These are phyloP conservation scores for Tenodera sinensis DNA, from an alignment of 2,888 invertebrate genomes.

Conservation along the genomic window DNA sequence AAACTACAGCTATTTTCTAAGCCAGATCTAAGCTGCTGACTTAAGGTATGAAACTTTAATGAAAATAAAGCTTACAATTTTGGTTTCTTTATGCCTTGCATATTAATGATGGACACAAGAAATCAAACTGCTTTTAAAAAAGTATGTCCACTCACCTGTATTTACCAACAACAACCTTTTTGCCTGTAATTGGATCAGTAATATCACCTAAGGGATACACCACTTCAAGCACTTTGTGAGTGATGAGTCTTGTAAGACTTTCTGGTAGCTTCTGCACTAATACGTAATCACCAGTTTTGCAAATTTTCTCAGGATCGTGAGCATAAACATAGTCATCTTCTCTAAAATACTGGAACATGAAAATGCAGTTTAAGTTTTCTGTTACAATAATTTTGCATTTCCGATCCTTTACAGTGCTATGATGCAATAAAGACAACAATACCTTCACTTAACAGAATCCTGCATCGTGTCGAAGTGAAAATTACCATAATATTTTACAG, in stretches of 20 bases:
- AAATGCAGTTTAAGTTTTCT: too few relatives aligned
- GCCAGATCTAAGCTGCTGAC: too few relatives aligned
- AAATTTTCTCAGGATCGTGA: conserved; percentile 70
- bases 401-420: too few relatives aligned
- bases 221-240: conserved; percentile 74
- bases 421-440: too few relatives aligned
- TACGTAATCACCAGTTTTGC: conserved; percentile 80
- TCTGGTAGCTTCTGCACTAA: conserved; percentile 69
- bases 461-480: too few relatives aligned
- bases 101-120: background rate
- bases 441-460: too few relatives aligned
- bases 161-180: conserved; percentile 66
- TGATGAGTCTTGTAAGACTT: conserved; percentile 70
- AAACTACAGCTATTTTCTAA: too few relatives aligned
- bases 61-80: too few relatives aligned
- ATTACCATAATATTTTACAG: too few relatives aligned
- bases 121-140: background rate
- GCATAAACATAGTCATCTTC: conserved; percentile 71
- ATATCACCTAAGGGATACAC: conserved; percentile 80
- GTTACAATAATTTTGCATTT: too few relatives aligned
- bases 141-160: conserved; percentile 50
- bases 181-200: conserved; percentile 80
- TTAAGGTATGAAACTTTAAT: too few relatives aligned
- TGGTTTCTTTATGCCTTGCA: too few relatives aligned
- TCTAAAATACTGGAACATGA: conserved; percentile 66